These are phyloP conservation scores for Poecilia picta DNA, from an alignment of 2,797 vertebrate species.

Conservation along the genomic window DNA sequence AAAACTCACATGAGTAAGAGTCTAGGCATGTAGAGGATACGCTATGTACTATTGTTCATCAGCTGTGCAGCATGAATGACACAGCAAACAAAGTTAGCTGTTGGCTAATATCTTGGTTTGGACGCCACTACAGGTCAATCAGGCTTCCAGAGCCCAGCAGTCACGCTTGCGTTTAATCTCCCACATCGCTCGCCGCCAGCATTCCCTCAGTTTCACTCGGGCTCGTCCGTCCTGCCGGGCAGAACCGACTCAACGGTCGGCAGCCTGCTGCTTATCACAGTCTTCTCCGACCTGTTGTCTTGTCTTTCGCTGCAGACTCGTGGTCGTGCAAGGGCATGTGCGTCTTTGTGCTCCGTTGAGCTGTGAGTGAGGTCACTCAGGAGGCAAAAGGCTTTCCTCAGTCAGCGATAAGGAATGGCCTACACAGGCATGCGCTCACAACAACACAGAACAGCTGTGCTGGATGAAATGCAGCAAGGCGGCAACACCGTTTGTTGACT, in stretches of 20 bases:
- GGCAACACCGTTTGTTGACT: conserved; percentile 1
- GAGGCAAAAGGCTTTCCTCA: conserved; percentile 48
- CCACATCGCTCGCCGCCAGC: conserved; percentile 42
- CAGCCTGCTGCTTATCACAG: conserved; percentile 62
- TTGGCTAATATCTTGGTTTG: neutral
- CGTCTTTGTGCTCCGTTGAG: conserved; percentile 34
- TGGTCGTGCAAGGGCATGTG: conserved; percentile 21
- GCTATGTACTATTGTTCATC: neutral
- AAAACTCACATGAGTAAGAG: neutral
- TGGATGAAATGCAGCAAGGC: conserved; percentile 26
- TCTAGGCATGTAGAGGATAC: neutral
- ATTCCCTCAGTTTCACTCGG: conserved; percentile 55
- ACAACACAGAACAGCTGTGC: conserved; percentile 26
- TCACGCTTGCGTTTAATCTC: conserved; percentile 27
- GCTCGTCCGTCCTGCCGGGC: conserved; percentile 65
- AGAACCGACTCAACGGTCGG: conserved; percentile 42
- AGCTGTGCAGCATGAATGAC: neutral
- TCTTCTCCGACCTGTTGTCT: conserved; percentile 60
- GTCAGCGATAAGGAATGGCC: conserved; percentile 57
- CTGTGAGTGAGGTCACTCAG: conserved; percentile 53
- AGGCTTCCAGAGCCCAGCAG: conserved; percentile 29
- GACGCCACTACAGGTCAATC: conserved; percentile 12
- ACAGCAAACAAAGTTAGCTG: neutral
- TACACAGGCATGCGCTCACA: conserved; percentile 17
- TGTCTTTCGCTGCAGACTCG: conserved; percentile 34